Percentiles rank a stretch among this genome's conserved stretches.
These are phyloP conservation scores for Garra rufa DNA, from an alignment of 2,113 vertebrate genomes.

Conservation along the genomic window DNA sequence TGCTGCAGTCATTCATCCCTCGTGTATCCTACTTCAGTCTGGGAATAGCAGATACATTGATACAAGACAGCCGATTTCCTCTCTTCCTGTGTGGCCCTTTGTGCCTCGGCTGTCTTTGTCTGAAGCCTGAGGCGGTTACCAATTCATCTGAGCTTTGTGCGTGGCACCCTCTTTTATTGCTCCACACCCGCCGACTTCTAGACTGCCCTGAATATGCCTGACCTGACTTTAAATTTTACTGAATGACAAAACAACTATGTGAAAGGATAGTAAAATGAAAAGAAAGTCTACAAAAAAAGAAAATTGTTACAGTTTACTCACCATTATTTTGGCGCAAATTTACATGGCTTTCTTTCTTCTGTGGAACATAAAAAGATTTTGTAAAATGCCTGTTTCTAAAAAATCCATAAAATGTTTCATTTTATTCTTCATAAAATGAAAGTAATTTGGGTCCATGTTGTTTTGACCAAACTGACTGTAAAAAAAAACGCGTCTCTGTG, in stretches of 20 bases:
- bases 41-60: not conserved
- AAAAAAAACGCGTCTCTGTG: too few relatives aligned
- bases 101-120: not conserved
- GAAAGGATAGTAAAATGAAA: not conserved
- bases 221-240: not conserved
- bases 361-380: not conserved
- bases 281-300: too few relatives aligned
- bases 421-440: too few relatives aligned
- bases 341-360: not conserved
- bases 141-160: conserved; percentile 26
- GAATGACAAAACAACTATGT: not conserved
- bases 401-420: too few relatives aligned
- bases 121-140: conserved; percentile 19
- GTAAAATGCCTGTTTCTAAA: too few relatives aligned
- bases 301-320: too few relatives aligned
- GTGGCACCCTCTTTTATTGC: not conserved
- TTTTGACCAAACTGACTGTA: not conserved
- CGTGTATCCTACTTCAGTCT: not conserved
- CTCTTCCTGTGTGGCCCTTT: conserved; percentile 3
- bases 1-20: not conserved
- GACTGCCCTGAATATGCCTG: not conserved
- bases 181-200: not conserved
- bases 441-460: not conserved
- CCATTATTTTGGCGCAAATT: too few relatives aligned
- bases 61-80: not conserved